phyloP scores from a whole-genome alignment of 53 echinoderm and acorn worm species.

The Crossaster papposus region DNA sequence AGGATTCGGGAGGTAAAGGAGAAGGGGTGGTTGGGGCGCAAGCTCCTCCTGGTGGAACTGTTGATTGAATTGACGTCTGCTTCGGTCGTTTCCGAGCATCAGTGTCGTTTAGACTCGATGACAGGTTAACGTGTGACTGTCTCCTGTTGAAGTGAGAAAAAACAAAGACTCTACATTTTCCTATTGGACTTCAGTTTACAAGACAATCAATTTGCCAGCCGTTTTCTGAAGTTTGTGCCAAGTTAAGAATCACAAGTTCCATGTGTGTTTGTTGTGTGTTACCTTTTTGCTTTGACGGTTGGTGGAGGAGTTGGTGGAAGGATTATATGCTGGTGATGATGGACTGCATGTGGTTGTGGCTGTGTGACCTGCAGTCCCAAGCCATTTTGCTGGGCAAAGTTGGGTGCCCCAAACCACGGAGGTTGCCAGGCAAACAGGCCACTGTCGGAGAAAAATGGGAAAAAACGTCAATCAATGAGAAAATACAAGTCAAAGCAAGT shows the following conservation, averaged over 20 bases:
- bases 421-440: too few species aligned
- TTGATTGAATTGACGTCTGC: not conserved
- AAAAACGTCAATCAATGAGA: too few species aligned
- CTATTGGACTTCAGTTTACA: not conserved
- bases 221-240: not conserved
- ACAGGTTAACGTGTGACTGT: not conserved
- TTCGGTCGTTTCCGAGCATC: conserved; percentile 1
- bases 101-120: not conserved
- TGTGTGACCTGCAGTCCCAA: not conserved
- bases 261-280: too few species aligned
- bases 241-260: not conserved
- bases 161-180: not conserved
- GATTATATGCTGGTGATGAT: not conserved
- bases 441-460: too few species aligned
- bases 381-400: not conserved
- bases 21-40: not conserved
- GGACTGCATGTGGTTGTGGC: not conserved
- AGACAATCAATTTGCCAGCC: not conserved
- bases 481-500: too few species aligned
- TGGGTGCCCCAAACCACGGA: not conserved
- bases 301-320: too few species aligned
- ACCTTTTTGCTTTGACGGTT: too few species aligned
- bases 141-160: not conserved
- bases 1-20: conserved; percentile 22
- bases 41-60: not conserved